Evolutionary conservation across 2,797 vertebrate genomes (phyloP).

Genomic region (Centropyge bicolor): DNA sequence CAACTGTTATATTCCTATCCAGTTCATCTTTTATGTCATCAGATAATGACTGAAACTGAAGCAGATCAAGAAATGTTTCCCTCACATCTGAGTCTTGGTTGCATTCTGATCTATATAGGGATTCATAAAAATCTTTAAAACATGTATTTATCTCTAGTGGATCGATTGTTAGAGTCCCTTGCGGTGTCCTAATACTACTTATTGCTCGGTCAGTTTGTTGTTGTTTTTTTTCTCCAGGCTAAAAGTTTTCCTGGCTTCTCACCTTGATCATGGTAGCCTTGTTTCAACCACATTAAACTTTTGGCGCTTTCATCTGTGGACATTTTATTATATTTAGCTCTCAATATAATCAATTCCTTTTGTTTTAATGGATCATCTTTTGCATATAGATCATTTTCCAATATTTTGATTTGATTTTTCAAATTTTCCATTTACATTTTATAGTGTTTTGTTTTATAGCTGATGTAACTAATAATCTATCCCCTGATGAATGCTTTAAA

Average conservation of each 20-base stretch:
- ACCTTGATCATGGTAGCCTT: slow-evolving; percentile 2
- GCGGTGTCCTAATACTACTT: slow-evolving; percentile 7
- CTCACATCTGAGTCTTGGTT: not conserved
- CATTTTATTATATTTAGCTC: slow-evolving; percentile 2
- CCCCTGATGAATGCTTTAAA: slow-evolving; percentile 4
- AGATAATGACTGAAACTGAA: slow-evolving; percentile 6
- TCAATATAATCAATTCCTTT: slow-evolving; percentile 1
- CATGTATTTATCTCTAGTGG: not conserved
- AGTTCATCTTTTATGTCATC: slow-evolving; percentile 1
- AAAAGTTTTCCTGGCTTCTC: not conserved
- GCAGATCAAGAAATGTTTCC: slow-evolving; percentile 1
- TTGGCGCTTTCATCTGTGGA: slow-evolving; percentile 4
- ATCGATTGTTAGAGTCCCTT: not conserved
- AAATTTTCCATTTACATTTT: slow-evolving; percentile 5
- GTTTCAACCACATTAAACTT: slow-evolving; percentile 4
- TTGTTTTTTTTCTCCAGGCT: slow-evolving; percentile 3
- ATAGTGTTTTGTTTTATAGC: slow-evolving; percentile 12
- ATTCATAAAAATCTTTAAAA: slow-evolving; percentile 1
- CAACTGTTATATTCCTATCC: not conserved
- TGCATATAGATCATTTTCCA: slow-evolving; percentile 1
- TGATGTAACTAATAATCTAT: slow-evolving; percentile 12
- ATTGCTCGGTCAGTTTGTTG: not conserved
- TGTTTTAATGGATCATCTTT: not conserved
- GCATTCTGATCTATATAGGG: not conserved
- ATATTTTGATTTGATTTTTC: slow-evolving; percentile 9